phyloP scores from a whole-genome alignment of 2,113 vertebrate species.

The Chloropsis hardwickii region DNA sequence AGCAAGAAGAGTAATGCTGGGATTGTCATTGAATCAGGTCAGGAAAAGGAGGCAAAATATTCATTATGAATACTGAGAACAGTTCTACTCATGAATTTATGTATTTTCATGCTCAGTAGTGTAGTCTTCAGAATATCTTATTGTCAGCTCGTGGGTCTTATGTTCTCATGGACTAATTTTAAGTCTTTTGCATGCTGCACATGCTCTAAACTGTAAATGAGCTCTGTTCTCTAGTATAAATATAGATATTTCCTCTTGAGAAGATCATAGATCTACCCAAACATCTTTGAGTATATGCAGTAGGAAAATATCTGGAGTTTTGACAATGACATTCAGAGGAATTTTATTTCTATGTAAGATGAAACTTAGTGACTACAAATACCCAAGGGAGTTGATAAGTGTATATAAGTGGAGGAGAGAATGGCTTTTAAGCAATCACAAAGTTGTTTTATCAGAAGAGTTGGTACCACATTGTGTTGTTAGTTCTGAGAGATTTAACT shows the following conservation, averaged over 20 bases:
- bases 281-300: rapidly evolving
- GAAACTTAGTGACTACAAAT: background rate
- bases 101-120: background rate
- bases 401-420: background rate
- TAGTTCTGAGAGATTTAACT: background rate
- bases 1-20: background rate
- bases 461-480: background rate
- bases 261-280: background rate
- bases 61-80: background rate
- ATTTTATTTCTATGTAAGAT: background rate
- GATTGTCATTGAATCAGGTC: background rate
- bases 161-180: background rate
- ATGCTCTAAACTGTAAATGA: background rate
- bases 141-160: background rate
- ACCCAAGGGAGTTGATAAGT: background rate
- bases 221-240: background rate
- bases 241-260: background rate
- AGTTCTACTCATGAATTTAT: background rate
- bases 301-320: background rate
- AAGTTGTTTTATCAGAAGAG: background rate
- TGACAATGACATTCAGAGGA: background rate
- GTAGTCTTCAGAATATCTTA: background rate
- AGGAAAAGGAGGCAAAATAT: background rate
- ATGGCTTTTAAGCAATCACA: background rate
- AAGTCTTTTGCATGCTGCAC: background rate